Conservation (phyloP, 2,888 invertebrate species). For the Lydus trimaculatus region DNA sequence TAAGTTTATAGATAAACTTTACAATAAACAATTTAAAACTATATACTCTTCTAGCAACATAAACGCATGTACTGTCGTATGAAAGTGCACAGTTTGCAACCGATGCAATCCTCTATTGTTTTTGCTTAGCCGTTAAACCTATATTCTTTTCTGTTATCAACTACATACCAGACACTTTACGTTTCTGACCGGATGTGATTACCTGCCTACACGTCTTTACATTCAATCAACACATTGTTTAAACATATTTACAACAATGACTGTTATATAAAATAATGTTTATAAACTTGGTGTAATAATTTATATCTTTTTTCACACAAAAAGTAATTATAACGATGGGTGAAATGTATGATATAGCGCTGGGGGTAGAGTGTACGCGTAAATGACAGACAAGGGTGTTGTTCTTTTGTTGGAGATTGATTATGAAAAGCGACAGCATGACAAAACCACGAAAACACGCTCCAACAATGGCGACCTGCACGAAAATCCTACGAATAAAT, state of each 20-base stretch:
- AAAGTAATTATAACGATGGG: constrained; percentile 7
- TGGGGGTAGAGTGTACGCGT: constrained; percentile 5
- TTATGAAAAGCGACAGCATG: constrained; percentile 34
- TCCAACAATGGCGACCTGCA: constrained; percentile 38
- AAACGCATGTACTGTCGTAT: constrained; percentile 24
- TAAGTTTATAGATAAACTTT: constrained; percentile 1
- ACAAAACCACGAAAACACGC: constrained; percentile 37
- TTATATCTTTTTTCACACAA: neutral
- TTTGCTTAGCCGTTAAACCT: constrained; percentile 43
- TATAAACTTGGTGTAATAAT: no score
- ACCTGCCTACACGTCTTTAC: constrained; percentile 35
- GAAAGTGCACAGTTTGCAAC: constrained; percentile 29
- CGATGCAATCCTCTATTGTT: constrained; percentile 36
- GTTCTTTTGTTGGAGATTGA: constrained; percentile 29
- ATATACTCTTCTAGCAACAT: constrained; percentile 29
- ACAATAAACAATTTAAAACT: constrained; percentile 8
- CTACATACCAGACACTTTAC: constrained; percentile 42
- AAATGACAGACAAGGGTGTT: constrained; percentile 14
- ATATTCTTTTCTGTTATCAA: constrained; percentile 37
- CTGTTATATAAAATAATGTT: no score
- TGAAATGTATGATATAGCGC: neutral
- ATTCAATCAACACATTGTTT: constrained; percentile 2
- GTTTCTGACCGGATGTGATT: constrained; percentile 41
- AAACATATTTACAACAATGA: neutral
- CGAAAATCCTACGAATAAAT: constrained; percentile 45